phyloP scores from a whole-genome alignment of 2,113 vertebrate genomes.

The Actenoides hombroni region DNA sequence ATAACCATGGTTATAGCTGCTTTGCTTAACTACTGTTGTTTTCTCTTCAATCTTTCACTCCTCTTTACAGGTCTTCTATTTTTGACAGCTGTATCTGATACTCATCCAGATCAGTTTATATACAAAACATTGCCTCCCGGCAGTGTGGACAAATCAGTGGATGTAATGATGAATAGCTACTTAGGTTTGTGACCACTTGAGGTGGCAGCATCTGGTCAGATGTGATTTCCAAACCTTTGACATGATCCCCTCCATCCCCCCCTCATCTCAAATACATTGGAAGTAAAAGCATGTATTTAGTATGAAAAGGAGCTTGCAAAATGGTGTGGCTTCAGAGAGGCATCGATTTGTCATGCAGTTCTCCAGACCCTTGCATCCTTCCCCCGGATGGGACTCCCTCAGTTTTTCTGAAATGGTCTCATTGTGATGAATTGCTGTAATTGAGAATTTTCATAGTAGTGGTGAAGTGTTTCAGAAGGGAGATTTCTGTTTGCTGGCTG shows the following conservation, averaged over 20 bases:
- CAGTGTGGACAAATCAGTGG: conserved; percentile 63
- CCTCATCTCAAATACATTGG: conserved; percentile 52
- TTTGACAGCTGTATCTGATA: conserved; percentile 82
- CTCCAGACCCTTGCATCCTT: background rate
- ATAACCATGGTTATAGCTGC: background rate
- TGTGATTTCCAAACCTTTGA: conserved; percentile 48
- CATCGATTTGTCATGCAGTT: background rate
- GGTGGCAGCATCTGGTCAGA: conserved; percentile 67
- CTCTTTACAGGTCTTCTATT: conserved; percentile 80
- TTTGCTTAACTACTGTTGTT: conserved; percentile 32
- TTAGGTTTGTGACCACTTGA: conserved; percentile 83
- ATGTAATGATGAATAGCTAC: conserved; percentile 85
- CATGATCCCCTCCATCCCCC: background rate
- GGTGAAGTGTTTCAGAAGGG: conserved; percentile 54
- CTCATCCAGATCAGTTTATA: conserved; percentile 81
- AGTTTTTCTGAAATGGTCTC: background rate
- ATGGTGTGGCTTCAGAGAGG: background rate
- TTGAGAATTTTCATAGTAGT: conserved; percentile 68
- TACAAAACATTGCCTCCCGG: conserved; percentile 81
- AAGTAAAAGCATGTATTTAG: conserved; percentile 60
- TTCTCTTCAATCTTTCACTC: conserved; percentile 60
- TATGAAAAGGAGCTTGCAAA: background rate
- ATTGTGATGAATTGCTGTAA: conserved; percentile 36
- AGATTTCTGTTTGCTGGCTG: background rate
- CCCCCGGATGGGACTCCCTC: background rate